Conservation (phyloP, 2,888 invertebrate genomes). For the Pterostichus niger region DNA sequence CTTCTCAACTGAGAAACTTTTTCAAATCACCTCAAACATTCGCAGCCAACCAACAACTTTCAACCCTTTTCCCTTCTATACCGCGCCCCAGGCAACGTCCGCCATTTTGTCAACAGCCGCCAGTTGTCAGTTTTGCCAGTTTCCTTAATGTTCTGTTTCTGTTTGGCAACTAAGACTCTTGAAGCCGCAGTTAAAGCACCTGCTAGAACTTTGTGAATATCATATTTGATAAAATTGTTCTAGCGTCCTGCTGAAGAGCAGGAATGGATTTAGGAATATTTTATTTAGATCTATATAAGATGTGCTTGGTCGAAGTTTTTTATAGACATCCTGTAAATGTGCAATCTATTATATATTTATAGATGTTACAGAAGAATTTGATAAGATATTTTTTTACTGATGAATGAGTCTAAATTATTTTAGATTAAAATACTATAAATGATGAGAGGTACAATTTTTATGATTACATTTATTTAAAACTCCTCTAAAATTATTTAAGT, state of each 20-base stretch:
- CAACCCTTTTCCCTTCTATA: not conserved
- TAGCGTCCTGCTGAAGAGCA: slow-evolving; percentile 33
- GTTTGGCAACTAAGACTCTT: slow-evolving; percentile 12
- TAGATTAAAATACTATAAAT: no score
- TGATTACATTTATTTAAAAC: no score
- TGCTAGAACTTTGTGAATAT: slow-evolving; percentile 52
- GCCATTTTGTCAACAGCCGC: slow-evolving; percentile 12
- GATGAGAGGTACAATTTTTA: no score
- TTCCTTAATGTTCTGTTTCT: slow-evolving; percentile 27
- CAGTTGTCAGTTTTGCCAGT: not conserved
- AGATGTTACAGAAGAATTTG: no score
- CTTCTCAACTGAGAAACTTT: slow-evolving; percentile 1
- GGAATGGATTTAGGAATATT: not conserved
- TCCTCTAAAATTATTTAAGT: no score
- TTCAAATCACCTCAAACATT: slow-evolving; percentile 39
- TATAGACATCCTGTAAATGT: no score
- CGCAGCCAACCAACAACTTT: not conserved
- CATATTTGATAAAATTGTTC: slow-evolving; percentile 48
- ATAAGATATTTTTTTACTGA: no score
- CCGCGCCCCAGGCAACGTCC: not conserved
- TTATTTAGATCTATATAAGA: no score
- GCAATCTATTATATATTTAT: no score
- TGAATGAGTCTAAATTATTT: no score
- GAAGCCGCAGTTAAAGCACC: not conserved
- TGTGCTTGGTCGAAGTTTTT: no score